These are phyloP conservation scores for Gymnopithys bicolor DNA, from an alignment of 2,797 vertebrate genomes.

Conservation along the genomic window DNA sequence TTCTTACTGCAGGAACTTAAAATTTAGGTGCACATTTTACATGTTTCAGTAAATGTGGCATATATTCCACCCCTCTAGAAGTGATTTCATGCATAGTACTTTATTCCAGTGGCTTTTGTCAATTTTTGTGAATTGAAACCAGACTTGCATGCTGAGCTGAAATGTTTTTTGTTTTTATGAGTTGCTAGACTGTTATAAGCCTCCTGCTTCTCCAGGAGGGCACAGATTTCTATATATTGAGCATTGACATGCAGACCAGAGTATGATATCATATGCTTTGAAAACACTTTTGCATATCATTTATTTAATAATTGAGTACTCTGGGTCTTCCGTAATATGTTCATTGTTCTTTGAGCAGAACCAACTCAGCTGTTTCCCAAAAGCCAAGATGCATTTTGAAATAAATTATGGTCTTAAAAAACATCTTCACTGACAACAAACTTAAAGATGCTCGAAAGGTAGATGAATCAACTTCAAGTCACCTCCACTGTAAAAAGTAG, in stretches of 20 bases:
- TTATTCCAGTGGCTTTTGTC: constrained; percentile 34
- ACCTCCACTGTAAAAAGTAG: background rate
- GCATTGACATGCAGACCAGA: background rate
- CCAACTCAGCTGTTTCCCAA: background rate
- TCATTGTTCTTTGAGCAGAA: background rate
- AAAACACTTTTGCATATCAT: background rate
- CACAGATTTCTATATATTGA: background rate
- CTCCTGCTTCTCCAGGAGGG: background rate
- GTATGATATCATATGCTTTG: constrained; percentile 23
- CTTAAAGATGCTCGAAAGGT: background rate
- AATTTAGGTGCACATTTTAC: constrained; percentile 1
- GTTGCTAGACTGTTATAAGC: background rate
- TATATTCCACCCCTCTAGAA: background rate
- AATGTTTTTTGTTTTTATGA: background rate
- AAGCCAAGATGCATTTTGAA: background rate
- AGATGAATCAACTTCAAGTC: background rate
- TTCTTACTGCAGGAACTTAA: background rate
- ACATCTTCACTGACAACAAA: background rate
- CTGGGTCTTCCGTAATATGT: background rate
- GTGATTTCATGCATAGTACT: background rate
- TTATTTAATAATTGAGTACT: constrained; percentile 13
- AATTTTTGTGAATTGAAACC: constrained; percentile 29
- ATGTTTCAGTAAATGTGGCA: background rate
- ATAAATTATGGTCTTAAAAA: background rate
- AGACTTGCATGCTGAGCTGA: background rate